These are phyloP conservation scores for Agrypnus murinus DNA, from an alignment of 2,888 invertebrate species.

Conservation along the genomic window DNA sequence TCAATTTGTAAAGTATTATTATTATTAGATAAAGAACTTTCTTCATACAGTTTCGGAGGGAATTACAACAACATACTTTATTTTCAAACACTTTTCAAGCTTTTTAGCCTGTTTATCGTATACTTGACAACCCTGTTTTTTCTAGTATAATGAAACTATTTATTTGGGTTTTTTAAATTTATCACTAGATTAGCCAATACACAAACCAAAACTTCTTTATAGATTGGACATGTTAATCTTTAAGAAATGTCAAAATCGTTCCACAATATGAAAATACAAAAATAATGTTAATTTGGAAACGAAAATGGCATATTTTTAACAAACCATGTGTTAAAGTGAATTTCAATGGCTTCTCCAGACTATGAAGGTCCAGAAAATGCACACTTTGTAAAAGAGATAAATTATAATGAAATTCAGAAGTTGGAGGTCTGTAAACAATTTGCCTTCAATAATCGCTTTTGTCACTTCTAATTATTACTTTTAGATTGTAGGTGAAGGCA, in stretches of 20 bases:
- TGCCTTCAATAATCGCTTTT: slow-evolving; percentile 18
- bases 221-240: too few relatives aligned
- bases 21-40: too few relatives aligned
- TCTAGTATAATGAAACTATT: too few relatives aligned
- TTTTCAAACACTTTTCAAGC: too few relatives aligned
- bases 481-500: slow-evolving; percentile 93
- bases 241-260: neutral
- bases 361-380: slow-evolving; percentile 66
- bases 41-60: too few relatives aligned
- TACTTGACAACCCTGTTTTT: too few relatives aligned
- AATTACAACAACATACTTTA: too few relatives aligned
- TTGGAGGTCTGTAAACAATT: slow-evolving; percentile 76
- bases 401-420: slow-evolving; percentile 83
- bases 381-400: slow-evolving; percentile 84
- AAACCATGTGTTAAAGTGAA: slow-evolving; percentile 48
- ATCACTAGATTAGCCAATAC: too few relatives aligned
- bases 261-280: slow-evolving; percentile 20
- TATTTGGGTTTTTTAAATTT: too few relatives aligned
- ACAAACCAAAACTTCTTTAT: too few relatives aligned
- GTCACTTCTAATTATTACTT: neutral
- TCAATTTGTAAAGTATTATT: too few relatives aligned
- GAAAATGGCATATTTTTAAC: slow-evolving; percentile 28
- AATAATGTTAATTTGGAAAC: slow-evolving; percentile 37
- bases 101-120: too few relatives aligned
- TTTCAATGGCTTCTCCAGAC: slow-evolving; percentile 67